A percentile compares a stretch with the other conserved stretches of the same genome.
Conservation (phyloP, 2,888 invertebrate genomes). For the Philereme transversata region DNA sequence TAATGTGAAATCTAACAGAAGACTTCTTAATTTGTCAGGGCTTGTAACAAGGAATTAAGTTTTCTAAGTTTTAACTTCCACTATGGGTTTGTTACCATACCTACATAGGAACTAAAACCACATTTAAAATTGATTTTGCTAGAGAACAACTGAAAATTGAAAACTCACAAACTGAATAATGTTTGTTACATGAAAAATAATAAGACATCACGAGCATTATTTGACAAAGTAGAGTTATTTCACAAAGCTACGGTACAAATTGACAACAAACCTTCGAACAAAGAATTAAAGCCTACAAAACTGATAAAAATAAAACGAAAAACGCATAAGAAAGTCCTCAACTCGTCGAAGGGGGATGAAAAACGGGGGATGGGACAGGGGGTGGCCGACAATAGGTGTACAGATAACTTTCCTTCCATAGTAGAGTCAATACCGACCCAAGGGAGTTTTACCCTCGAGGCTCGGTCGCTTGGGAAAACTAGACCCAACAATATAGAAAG, state of each 20-base stretch:
- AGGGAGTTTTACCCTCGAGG: constrained; percentile 83
- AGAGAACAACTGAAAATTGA: no score
- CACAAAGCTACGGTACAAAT: constrained; percentile 22
- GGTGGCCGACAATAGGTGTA: constrained; percentile 82
- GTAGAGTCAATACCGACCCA: constrained; percentile 83
- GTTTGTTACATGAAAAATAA: no score
- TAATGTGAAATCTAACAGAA: no score
- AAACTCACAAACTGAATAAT: not conserved
- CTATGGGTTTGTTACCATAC: no score
- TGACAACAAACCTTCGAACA: constrained; percentile 37
- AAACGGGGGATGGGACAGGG: constrained; percentile 55
- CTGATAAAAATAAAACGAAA: constrained; percentile 75
- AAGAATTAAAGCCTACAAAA: constrained; percentile 46
- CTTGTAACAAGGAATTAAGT: no score
- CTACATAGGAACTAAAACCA: no score
- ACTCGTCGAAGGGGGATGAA: constrained; percentile 54
- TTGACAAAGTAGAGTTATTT: not conserved
- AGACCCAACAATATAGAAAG: constrained; percentile 84
- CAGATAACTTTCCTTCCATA: constrained; percentile 83
- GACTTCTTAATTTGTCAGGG: no score
- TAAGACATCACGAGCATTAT: constrained; percentile 1
- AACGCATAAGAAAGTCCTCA: constrained; percentile 81
- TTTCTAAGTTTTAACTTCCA: no score
- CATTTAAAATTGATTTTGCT: no score
- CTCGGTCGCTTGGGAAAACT: constrained; percentile 83